These are phyloP conservation scores for Hydrophis major DNA, from an alignment of 2,797 vertebrate genomes.

Conservation along the genomic window DNA sequence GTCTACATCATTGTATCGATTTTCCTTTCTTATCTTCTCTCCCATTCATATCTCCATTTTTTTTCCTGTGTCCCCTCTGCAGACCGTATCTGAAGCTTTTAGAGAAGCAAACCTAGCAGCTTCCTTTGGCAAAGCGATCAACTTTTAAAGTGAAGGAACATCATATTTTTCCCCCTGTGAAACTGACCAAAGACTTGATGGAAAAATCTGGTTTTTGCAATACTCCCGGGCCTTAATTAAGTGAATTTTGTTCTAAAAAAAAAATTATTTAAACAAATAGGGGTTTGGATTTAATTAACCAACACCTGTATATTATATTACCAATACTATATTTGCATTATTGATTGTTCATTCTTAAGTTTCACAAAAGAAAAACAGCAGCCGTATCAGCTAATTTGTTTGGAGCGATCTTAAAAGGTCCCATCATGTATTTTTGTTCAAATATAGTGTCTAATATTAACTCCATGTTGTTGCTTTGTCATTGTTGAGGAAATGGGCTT, in stretches of 20 bases:
- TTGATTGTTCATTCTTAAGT: slow-evolving; percentile 56
- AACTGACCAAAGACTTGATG: slow-evolving; percentile 50
- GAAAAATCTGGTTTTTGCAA: slow-evolving; percentile 42
- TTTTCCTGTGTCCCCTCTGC: background rate
- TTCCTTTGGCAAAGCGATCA: slow-evolving; percentile 97
- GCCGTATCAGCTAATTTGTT: slow-evolving; percentile 26
- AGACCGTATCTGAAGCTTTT: slow-evolving; percentile 99
- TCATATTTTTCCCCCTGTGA: slow-evolving; percentile 42
- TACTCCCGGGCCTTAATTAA: slow-evolving; percentile 63
- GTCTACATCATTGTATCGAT: background rate
- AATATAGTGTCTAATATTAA: slow-evolving; percentile 18
- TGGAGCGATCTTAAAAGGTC: background rate
- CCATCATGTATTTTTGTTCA: slow-evolving; percentile 25
- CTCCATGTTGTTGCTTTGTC: slow-evolving; percentile 38
- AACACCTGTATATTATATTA: slow-evolving; percentile 61
- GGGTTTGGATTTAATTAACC: slow-evolving; percentile 57
- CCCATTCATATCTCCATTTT: background rate
- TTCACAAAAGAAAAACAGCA: slow-evolving; percentile 54
- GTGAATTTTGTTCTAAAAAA: slow-evolving; percentile 53
- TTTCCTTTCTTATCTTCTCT: background rate
- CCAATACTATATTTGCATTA: slow-evolving; percentile 36
- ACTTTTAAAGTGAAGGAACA: slow-evolving; percentile 79
- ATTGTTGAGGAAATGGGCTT: slow-evolving; percentile 42
- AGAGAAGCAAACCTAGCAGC: slow-evolving; percentile 98
- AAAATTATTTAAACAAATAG: slow-evolving; percentile 61